These are phyloP conservation scores for Sciurus niger DNA, from an alignment of 2,113 vertebrate species.

Conservation along the genomic window DNA sequence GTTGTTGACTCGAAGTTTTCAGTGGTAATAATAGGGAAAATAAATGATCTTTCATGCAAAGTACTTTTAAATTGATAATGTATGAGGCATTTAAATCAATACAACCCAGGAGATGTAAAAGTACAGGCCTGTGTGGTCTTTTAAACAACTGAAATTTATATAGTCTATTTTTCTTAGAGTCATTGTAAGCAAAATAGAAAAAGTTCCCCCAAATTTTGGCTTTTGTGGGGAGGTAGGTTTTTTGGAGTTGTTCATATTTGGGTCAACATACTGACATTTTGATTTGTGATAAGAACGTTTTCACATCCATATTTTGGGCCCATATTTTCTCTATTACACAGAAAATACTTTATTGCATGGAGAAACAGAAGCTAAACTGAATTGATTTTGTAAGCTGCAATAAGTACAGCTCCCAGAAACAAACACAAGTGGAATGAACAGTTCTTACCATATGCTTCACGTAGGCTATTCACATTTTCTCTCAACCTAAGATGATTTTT, in stretches of 20 bases:
- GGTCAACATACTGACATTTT: slow-evolving; percentile 37
- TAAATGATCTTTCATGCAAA: slow-evolving; percentile 63
- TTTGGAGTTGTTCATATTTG: slow-evolving; percentile 6
- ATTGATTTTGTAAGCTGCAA: slow-evolving; percentile 76
- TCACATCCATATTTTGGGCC: slow-evolving; percentile 31
- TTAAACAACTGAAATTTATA: slow-evolving; percentile 60
- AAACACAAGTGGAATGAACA: slow-evolving; percentile 71
- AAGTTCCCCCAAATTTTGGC: background rate
- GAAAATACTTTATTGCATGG: slow-evolving; percentile 65
- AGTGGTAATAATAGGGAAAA: slow-evolving; percentile 68
- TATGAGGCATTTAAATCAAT: slow-evolving; percentile 71
- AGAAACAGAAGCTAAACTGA: slow-evolving; percentile 57
- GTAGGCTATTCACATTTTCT: slow-evolving; percentile 64
- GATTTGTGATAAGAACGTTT: slow-evolving; percentile 67
- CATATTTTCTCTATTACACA: slow-evolving; percentile 69
- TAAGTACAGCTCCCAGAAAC: slow-evolving; percentile 69
- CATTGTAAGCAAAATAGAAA: slow-evolving; percentile 11
- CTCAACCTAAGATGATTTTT: slow-evolving; percentile 52
- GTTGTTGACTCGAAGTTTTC: slow-evolving; percentile 69
- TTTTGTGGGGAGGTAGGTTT: background rate
- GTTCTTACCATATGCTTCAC: slow-evolving; percentile 70
- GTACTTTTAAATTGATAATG: slow-evolving; percentile 26
- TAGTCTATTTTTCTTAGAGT: slow-evolving; percentile 40
- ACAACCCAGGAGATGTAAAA: background rate
- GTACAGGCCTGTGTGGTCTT: background rate